Evolutionary conservation across 2,113 vertebrate species (phyloP).

Genomic region (Poecile atricapillus): DNA sequence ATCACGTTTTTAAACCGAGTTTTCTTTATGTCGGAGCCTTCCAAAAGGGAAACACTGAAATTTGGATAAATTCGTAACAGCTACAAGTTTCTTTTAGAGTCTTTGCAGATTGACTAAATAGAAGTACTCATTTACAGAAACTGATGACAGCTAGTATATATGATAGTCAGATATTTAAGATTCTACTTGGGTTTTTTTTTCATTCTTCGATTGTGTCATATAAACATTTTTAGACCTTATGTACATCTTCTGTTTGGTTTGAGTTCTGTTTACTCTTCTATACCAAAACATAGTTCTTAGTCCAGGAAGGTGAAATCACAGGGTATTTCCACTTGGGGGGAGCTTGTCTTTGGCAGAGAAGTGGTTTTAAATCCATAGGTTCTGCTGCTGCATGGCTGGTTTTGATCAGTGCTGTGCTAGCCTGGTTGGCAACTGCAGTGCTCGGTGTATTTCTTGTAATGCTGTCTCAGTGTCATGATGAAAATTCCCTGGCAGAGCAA

Average conservation of each 20-base stretch:
- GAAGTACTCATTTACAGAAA: not conserved
- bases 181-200: not conserved
- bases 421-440: not conserved
- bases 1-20: not conserved
- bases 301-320: not conserved
- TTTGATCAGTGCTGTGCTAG: not conserved
- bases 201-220: not conserved
- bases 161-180: not conserved
- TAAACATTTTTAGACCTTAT: accelerated
- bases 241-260: not conserved
- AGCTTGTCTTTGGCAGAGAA: not conserved
- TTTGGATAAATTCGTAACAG: not conserved
- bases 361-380: not conserved
- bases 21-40: not conserved
- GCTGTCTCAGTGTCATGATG: not conserved
- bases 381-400: not conserved
- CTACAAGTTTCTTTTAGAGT: not conserved
- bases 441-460: not conserved
- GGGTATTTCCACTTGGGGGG: not conserved
- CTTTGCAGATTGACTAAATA: not conserved
- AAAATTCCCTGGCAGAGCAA: not conserved
- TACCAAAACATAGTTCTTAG: not conserved
- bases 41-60: not conserved
- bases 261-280: not conserved
- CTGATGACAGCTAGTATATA: not conserved